phyloP scores from a whole-genome alignment of 2,888 invertebrate genomes.

The Diarsia dahlii region DNA sequence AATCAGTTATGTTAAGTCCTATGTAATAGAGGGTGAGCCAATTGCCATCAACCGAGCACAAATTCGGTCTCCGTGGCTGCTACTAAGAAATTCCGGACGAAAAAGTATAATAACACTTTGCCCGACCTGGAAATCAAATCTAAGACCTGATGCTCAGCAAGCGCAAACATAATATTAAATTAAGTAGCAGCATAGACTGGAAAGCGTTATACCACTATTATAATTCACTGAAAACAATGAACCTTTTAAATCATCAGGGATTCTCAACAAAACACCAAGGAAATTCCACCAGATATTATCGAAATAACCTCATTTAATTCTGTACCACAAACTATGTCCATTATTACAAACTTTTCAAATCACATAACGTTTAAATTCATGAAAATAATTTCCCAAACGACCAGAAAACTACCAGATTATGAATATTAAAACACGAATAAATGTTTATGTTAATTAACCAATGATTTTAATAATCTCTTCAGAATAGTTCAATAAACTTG shows the following conservation, averaged over 20 bases:
- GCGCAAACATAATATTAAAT: no score
- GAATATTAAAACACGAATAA: conserved; percentile 13
- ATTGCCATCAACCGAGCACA: no score
- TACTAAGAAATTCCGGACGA: no score
- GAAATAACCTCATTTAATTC: not conserved
- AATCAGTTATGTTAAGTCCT: no score
- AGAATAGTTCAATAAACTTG: conserved; percentile 1
- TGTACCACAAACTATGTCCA: not conserved
- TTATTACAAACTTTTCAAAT: not conserved
- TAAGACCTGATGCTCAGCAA: no score
- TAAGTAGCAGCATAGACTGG: no score
- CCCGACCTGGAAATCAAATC: no score
- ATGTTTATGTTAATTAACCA: not conserved
- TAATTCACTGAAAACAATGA: no score
- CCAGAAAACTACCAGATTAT: not conserved
- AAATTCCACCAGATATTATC: not conserved
- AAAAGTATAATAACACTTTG: no score
- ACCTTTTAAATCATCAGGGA: not conserved
- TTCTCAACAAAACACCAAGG: not conserved
- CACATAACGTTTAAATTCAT: not conserved
- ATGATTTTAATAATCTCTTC: conserved; percentile 9
- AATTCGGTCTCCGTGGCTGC: no score
- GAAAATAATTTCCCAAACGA: not conserved
- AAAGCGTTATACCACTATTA: no score
- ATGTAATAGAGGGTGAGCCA: no score